These are phyloP conservation scores for Drosophila bocki DNA, from an alignment of 1,140 invertebrate genomes.

Conservation along the genomic window DNA sequence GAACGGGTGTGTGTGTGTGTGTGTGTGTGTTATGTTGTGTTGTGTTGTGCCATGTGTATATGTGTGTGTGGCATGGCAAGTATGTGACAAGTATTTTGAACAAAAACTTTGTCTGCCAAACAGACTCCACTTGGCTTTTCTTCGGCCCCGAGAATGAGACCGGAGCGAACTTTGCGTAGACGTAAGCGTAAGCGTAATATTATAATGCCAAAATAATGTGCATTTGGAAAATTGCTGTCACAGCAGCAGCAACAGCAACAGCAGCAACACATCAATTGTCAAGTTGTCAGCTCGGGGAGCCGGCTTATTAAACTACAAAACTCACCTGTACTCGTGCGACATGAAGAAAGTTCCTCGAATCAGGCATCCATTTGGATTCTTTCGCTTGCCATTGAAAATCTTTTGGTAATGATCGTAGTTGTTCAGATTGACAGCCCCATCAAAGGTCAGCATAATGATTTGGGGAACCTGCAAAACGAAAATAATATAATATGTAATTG, in stretches of 20 bases:
- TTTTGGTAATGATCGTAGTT: constrained; percentile 95
- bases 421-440: constrained; percentile 96
- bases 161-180: constrained; percentile 19
- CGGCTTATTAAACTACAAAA: constrained; percentile 58
- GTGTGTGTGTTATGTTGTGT: not conserved
- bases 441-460: constrained; percentile 97
- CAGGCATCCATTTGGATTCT: constrained; percentile 95
- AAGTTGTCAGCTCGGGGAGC: constrained; percentile 50
- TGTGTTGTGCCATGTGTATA: not conserved
- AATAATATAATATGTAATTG: not conserved
- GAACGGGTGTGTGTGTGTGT: constrained; percentile 19
- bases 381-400: constrained; percentile 91
- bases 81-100: constrained; percentile 80
- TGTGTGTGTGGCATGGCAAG: constrained; percentile 61
- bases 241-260: constrained; percentile 10
- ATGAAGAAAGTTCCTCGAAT: constrained; percentile 97
- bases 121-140: constrained; percentile 56
- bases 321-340: constrained; percentile 94
- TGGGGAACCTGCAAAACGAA: constrained; percentile 91
- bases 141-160: constrained; percentile 29
- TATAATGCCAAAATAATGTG: constrained; percentile 71
- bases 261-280: constrained; percentile 49
- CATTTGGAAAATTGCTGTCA: constrained; percentile 52
- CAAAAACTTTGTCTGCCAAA: constrained; percentile 77
- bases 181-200: constrained; percentile 69